phyloP scores from a whole-genome alignment of 2,797 vertebrate genomes.

The Balearica regulorum region DNA sequence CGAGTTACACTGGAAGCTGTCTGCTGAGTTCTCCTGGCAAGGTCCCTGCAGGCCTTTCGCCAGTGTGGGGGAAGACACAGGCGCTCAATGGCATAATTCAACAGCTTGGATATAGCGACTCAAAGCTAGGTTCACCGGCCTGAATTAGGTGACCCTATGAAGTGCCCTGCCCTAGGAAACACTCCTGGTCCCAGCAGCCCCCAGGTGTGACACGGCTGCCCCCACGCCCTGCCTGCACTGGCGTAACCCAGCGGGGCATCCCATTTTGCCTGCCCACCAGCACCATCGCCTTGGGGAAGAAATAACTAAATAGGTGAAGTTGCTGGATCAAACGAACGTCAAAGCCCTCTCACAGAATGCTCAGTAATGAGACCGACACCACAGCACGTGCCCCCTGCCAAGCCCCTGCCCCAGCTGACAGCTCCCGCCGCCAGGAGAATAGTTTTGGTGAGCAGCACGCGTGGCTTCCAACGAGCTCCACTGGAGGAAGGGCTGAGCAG shows the following conservation, averaged over 20 bases:
- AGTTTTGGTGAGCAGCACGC: neutral
- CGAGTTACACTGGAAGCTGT: neutral
- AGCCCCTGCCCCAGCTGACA: neutral
- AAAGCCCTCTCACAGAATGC: neutral
- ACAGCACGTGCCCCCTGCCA: neutral
- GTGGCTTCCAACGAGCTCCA: rapidly evolving
- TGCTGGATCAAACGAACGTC: neutral
- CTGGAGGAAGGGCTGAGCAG: neutral
- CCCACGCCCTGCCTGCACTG: neutral
- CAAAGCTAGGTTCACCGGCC: neutral
- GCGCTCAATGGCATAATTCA: neutral
- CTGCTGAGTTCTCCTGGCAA: neutral
- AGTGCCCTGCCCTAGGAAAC: neutral
- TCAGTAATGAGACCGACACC: neutral
- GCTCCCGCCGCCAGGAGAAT: neutral
- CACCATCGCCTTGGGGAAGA: neutral
- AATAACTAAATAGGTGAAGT: neutral
- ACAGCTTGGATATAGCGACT: neutral
- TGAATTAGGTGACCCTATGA: neutral
- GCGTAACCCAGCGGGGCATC: rapidly evolving
- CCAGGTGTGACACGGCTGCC: neutral
- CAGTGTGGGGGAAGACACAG: neutral
- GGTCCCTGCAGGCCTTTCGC: neutral
- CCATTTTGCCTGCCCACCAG: neutral
- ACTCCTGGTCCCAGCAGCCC: neutral